Base-by-base conservation (phyloP, 2,113 vertebrate species). In the Panurus biarmicus region DNA sequence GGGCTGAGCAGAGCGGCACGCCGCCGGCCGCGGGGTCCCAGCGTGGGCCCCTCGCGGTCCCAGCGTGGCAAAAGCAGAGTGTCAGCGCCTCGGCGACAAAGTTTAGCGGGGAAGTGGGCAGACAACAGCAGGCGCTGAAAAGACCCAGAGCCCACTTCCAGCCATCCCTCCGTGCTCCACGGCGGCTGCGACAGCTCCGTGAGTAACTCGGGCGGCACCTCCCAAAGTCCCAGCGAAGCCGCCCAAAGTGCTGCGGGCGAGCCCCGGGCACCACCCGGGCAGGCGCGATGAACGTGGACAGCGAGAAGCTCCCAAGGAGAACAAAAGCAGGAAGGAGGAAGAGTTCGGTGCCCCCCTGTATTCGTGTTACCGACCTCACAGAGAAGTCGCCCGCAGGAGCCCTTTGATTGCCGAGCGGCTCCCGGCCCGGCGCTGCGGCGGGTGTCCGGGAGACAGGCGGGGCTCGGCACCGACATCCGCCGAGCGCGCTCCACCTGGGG, bases 281-380 rank as follows among this genome's bases (percentile, higher is more conserved):
- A 25, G 67, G 76, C 84, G 38, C 25, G 65, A 58, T 20, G 81
- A 56, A 8, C 18, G 42, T 40, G 73, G 77, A 72, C 58, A 12
- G 66, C 38, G 25, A 42, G 48, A 29, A 42, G 48, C 60, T 81
- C 53, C 73, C 36, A 29, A 23, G 3, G 18, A 51, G 85, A 93
- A 95, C 91, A 90, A 90, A 93, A 92, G 89, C 89, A 77, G 82
- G 93, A 81, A 85, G 70, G 61, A 77, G 77, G 33, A 75, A 77
- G 71, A 74, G 40, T 48, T 14, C 12, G 70, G 69, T 54, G 64
- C 35, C 14, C 58, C 40, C 73, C 17, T 16, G 50, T 18, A n/a
- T 64, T 42, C 7, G 40, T 72, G 50, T 15, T 70, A 33, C 64
- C 48, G 73, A 54, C 45, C 45, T 16, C 36, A 24, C 33, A 65